Evolutionary conservation across 53 echinoderm and acorn worm species (phyloP), one percentile per base, ranked within the genome.

Genomic region (Holothuria scabra): DNA sequence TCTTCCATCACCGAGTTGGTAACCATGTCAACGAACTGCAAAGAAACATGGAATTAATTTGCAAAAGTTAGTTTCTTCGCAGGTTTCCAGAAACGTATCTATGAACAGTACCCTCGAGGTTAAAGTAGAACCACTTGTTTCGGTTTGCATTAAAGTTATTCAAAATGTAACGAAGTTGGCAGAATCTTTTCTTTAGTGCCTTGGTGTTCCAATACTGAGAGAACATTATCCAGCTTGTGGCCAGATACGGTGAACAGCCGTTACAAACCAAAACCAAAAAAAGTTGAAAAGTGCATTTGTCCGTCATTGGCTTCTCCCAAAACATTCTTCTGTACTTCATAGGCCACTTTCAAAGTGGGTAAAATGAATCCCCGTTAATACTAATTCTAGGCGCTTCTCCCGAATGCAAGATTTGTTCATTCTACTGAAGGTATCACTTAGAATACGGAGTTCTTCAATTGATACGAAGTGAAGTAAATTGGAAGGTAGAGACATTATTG

Each of bases 301-400:
- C 75, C 0, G 48, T 41, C 21, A 74, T 21, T 37, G 75, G 75
- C 46, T 74, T 74, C 23, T 28, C 11, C 75, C 75, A 74, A 52
- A 74, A 74, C 26, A 74, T 41, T 46, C 28, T 46, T 14, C 26
- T 23, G 20, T 41, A 49, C 5, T 41, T 38, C 9, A 10, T 52
- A 0, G 75, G 75, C 75, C 75, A 74, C 16, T 74, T 52, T 1
- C 16, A 12, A 16, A 74, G 25, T 10, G 44, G 75, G 23, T 24
- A 74, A 28, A 74, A 74, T 24, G 46, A 38, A n/a, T 74, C 55
- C 3, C 74, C 41, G 44, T 72, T n/a, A n/a, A n/a, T n/a, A n/a
- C n/a, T n/a, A n/a, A n/a, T n/a, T n/a, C n/a, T n/a, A n/a, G n/a
- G n/a, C n/a, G n/a, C n/a, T n/a, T n/a, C n/a, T n/a, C n/a, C n/a